Evolutionary conservation across 2,888 invertebrate genomes (phyloP).

Genomic region (Tipula confusa): DNA sequence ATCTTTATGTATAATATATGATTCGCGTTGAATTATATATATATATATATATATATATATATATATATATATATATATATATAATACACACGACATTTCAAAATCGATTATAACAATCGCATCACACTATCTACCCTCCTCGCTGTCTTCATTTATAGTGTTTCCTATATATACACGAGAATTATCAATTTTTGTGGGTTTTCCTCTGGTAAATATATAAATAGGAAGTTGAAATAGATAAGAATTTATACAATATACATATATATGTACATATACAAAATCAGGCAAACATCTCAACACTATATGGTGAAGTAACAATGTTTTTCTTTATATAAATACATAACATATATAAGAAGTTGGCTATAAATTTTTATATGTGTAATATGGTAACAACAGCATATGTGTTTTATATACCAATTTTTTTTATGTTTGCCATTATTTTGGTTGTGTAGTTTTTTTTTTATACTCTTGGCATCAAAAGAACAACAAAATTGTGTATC

Average conservation of each 20-base stretch:
- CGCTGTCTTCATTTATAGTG: background rate
- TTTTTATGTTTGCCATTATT: constrained; percentile 20
- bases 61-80: too few relatives aligned
- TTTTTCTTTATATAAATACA: background rate
- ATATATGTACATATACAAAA: background rate
- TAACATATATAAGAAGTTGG: background rate
- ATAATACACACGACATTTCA: background rate
- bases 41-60: too few relatives aligned
- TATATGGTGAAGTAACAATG: background rate
- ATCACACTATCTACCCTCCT: background rate
- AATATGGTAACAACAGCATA: constrained; percentile 25
- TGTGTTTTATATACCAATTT: constrained; percentile 21
- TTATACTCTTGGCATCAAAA: constrained; percentile 12
- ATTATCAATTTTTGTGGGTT: background rate
- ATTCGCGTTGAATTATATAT: too few relatives aligned
- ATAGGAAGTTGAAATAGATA: constrained; percentile 21
- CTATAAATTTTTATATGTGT: constrained; percentile 20
- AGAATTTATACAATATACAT: too few relatives aligned
- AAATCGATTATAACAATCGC: background rate
- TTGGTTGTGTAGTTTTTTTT: background rate
- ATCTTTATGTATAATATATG: too few relatives aligned
- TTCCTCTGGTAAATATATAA: background rate
- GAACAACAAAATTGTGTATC: background rate
- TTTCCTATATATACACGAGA: background rate
- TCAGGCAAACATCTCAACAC: background rate